These are phyloP conservation scores for Pogonognathellus flavescens DNA, from an alignment of 1,140 invertebrate species.

Conservation along the genomic window DNA sequence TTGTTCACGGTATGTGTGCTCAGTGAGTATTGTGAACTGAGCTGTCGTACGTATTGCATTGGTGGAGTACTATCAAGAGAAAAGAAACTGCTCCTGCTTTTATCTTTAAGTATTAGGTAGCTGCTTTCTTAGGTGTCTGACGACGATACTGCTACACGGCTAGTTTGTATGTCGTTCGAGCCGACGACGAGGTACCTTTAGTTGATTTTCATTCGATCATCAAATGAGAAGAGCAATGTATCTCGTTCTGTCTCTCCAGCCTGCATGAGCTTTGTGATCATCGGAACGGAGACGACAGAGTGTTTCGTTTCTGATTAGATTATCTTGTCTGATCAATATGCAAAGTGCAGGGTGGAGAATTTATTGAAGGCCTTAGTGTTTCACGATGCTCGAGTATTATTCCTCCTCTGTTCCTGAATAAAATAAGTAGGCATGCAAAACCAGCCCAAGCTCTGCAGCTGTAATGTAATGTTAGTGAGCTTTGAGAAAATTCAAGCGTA, in stretches of 20 bases:
- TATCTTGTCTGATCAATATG: slow-evolving; percentile 67
- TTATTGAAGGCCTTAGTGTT: slow-evolving; percentile 62
- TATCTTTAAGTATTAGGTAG: slow-evolving; percentile 49
- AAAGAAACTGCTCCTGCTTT: slow-evolving; percentile 43
- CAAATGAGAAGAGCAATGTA: slow-evolving; percentile 52
- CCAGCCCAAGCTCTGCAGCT: too few relatives aligned
- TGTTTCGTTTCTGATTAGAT: slow-evolving; percentile 67
- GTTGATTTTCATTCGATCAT: slow-evolving; percentile 54
- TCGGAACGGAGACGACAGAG: slow-evolving; percentile 43
- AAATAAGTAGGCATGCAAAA: slow-evolving; percentile 31
- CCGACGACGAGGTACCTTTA: slow-evolving; percentile 38
- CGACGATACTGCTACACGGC: slow-evolving; percentile 6
- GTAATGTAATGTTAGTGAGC: background rate
- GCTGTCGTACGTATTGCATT: background rate
- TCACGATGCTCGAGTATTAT: background rate
- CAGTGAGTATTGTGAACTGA: slow-evolving; percentile 18
- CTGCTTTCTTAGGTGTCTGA: slow-evolving; percentile 38
- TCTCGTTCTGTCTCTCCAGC: slow-evolving; percentile 10
- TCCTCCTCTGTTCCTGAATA: slow-evolving; percentile 47
- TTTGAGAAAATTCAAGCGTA: background rate
- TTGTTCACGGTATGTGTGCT: slow-evolving; percentile 30
- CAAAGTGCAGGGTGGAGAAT: slow-evolving; percentile 66
- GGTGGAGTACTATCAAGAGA: slow-evolving; percentile 20
- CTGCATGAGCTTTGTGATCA: slow-evolving; percentile 34
- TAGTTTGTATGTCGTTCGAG: slow-evolving; percentile 34